Base-by-base conservation (phyloP, 2,797 vertebrate genomes). In the Carcharodon carcharias region DNA sequence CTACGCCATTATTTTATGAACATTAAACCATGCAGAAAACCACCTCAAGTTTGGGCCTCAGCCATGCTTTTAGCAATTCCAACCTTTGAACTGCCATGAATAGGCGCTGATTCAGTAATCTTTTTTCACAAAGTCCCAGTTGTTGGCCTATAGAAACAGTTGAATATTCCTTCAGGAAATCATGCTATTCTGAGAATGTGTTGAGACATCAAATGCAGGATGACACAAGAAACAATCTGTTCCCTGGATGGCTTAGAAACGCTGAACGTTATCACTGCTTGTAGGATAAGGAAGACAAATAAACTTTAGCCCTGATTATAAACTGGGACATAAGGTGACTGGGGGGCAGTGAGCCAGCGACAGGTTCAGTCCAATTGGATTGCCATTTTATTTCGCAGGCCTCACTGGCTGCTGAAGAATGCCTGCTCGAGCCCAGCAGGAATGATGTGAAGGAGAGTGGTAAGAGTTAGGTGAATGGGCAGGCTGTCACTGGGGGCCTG, bases 81-180 rank as follows among this genome's bases (percentile, higher is more conserved):
- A 65, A 73, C 28, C 94, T 56, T 6, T 56, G 94, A 95, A 73
- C 45, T 73, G 69, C 45, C 67, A 73, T 71, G 45, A 73, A 71
- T 95, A 58, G 69, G 94, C 94, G 58, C 26, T 35, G 50, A 58
- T 77, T 95, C 69, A 95, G 31, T 77, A 95, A n/a, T 56, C 23
- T 67, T 71, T 50, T 31, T 12, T 69, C 26, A 77, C 40, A 71
- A 28, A 56, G 45, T 3, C 45, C 31, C 28, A 77, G 26, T 35
- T 69, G 14, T 12, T 71, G 69, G 50, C 5, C 26, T 95, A 35
- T n/a, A 95, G 45, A 95, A 77, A 77, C 26, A 71, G 26, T 63
- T 0, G 12, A 58, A 73, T 56, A 54, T 69, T 77, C 12, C 69
- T 56, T 69, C 67, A 77, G 65, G 45, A 77, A 95, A 58, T 58